A percentile compares a stretch with the other conserved stretches of the same genome.
Evolutionary conservation across 2,888 invertebrate species (phyloP).

Genomic region (Acrobeloides nanus): DNA sequence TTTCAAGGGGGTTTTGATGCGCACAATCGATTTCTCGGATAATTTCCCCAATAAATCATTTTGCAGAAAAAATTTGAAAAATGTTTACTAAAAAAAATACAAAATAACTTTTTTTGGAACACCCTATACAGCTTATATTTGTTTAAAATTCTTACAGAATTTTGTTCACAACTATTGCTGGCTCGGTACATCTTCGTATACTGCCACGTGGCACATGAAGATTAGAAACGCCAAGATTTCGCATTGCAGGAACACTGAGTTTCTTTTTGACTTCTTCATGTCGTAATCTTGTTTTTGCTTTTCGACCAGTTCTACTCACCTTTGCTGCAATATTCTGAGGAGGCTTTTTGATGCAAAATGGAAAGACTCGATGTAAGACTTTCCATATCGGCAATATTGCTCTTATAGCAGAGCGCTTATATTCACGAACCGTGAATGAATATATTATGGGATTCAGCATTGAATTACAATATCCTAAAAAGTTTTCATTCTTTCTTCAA

Average conservation of each 20-base stretch:
- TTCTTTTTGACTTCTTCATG: constrained; percentile 11
- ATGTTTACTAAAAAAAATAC: not conserved
- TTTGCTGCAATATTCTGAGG: constrained; percentile 34
- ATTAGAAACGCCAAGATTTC: no score
- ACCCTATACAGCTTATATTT: not conserved
- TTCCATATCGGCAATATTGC: constrained; percentile 42
- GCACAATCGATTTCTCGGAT: no score
- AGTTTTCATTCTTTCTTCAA: not conserved
- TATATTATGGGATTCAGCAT: constrained; percentile 54
- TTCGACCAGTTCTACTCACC: constrained; percentile 22
- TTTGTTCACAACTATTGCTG: no score
- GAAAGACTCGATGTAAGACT: constrained; percentile 32
- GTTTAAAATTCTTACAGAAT: not conserved
- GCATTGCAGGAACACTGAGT: no score
- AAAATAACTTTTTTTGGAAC: not conserved
- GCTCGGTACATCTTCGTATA: constrained; percentile 38
- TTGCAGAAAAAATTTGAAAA: no score
- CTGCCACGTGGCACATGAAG: constrained; percentile 21
- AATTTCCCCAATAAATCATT: no score
- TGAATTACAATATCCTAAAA: constrained; percentile 51
- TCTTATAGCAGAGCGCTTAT: constrained; percentile 47
- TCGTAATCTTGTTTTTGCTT: constrained; percentile 12
- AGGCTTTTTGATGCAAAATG: constrained; percentile 29
- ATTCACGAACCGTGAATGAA: constrained; percentile 53
- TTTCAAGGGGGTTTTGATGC: no score